Evolutionary conservation across 2,797 vertebrate species (phyloP).

Genomic region (Rhinichthys osculus): DNA sequence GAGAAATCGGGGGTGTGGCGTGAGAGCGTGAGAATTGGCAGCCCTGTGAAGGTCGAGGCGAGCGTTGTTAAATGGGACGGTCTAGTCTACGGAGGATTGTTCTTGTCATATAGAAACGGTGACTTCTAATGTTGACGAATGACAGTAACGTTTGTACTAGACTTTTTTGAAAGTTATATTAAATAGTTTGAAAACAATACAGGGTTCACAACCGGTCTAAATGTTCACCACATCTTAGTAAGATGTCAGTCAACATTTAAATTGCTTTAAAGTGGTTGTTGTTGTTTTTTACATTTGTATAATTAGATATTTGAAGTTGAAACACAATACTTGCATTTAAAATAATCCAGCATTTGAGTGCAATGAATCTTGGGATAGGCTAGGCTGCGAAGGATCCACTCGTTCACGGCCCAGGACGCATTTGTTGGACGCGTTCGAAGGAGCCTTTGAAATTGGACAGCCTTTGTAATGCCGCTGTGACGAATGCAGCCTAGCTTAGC

Average conservation of each 20-base stretch:
- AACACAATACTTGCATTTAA: too few relatives aligned
- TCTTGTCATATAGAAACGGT: background rate
- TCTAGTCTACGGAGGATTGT: background rate
- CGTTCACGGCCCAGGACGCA: background rate
- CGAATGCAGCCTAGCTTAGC: background rate
- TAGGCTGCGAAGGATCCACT: background rate
- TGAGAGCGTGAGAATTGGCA: too few relatives aligned
- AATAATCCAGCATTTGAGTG: background rate
- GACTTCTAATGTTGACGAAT: background rate
- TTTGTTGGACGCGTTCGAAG: background rate
- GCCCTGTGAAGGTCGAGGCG: background rate
- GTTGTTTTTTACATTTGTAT: background rate
- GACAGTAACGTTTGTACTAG: background rate
- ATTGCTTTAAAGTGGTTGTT: too few relatives aligned
- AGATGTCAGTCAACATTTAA: background rate
- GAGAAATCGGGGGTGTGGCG: too few relatives aligned
- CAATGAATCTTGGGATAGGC: background rate
- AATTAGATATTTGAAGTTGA: background rate
- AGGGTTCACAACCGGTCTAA: background rate
- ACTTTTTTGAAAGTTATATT: too few relatives aligned
- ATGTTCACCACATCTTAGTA: too few relatives aligned
- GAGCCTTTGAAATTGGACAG: background rate
- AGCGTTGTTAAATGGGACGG: background rate
- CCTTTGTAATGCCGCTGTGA: background rate
- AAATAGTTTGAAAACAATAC: background rate